These are phyloP conservation scores for Sebastes flavidus DNA, from an alignment of 2,797 vertebrate species.

Conservation along the genomic window DNA sequence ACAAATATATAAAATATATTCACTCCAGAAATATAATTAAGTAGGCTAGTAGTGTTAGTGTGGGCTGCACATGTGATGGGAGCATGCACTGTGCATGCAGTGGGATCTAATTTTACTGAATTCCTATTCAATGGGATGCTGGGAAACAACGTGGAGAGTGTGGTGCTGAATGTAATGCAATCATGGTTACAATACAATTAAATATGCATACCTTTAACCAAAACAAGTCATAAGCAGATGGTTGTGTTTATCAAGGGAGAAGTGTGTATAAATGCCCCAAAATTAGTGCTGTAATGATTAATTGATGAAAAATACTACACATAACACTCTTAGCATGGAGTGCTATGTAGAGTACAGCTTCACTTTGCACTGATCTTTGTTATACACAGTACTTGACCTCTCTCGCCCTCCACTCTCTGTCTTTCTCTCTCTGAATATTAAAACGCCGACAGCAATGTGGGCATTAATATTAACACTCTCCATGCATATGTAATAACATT, in stretches of 20 bases:
- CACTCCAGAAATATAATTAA: no score
- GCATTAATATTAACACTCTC: constrained; percentile 70
- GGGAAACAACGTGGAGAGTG: not conserved
- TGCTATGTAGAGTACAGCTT: constrained; percentile 8
- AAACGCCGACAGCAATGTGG: constrained; percentile 61
- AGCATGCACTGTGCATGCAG: not conserved
- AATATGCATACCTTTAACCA: not conserved
- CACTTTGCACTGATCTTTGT: constrained; percentile 32
- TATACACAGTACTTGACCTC: constrained; percentile 58
- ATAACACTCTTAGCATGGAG: constrained; percentile 11
- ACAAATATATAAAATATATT: not conserved
- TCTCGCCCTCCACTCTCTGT: constrained; percentile 37
- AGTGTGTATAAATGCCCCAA: not conserved
- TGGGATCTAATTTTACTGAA: not conserved
- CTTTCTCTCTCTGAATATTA: constrained; percentile 61
- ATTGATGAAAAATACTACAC: constrained; percentile 1
- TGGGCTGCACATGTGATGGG: not conserved
- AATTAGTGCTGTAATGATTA: constrained; percentile 4
- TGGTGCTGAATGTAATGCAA: not conserved
- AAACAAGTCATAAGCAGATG: not conserved
- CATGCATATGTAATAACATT: constrained; percentile 68
- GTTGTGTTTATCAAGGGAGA: not conserved
- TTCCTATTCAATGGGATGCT: not conserved
- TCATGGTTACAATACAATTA: not conserved
- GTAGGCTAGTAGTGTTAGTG: not conserved